Evolutionary conservation across 2,113 vertebrate genomes (phyloP), one percentile per base, ranked within the genome.

Genomic region (Bos indicus): DNA sequence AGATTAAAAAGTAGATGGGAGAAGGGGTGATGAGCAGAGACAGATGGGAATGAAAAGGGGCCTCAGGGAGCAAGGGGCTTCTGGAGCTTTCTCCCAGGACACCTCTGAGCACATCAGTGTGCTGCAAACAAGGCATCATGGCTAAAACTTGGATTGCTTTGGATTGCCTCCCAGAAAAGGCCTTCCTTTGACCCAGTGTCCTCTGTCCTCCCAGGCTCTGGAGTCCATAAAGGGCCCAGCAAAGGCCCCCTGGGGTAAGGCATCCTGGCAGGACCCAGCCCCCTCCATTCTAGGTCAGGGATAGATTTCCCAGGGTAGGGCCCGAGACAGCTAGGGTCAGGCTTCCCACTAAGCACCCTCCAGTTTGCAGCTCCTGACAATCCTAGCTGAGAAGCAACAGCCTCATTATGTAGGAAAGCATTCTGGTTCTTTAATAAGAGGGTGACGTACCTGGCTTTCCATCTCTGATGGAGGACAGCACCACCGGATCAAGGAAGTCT

Each of bases 91-190:
- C 30, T 89, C n/a, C 43, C 33, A 46, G 23, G 71, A 92, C 57
- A 36, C 10, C 14, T 52, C 16, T 64, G 62, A 91, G 33, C 9
- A 26, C 16, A 26, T 10, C 40, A 51, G 23, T 46, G 3, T 40
- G 14, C 5, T 57, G 40, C 30, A 33, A 6, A 46, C 19, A 26
- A 62, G 21, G 30, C 3, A 5, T 28, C 36, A 5, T 0, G 0
- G 7, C n/a, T 74, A 56, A 36, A 71, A 15, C n/a, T 40, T 40
- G 67, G 36, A 21, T 74, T 14, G 28, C 43, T 56, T 30, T 28
- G 11, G 19, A 15, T 26, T 19, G 14, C 21, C 52, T 62, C 60
- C 36, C 36, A 48, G 64, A 33, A 80, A 60, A 57, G 23, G 60
- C 3, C 12, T 59, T 40, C 19, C 28, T 91, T 51, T 15, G n/a